Evolutionary conservation across 2,888 invertebrate species (phyloP), one percentile per base, ranked within the genome.

Genomic region (Geophilus truncorum): DNA sequence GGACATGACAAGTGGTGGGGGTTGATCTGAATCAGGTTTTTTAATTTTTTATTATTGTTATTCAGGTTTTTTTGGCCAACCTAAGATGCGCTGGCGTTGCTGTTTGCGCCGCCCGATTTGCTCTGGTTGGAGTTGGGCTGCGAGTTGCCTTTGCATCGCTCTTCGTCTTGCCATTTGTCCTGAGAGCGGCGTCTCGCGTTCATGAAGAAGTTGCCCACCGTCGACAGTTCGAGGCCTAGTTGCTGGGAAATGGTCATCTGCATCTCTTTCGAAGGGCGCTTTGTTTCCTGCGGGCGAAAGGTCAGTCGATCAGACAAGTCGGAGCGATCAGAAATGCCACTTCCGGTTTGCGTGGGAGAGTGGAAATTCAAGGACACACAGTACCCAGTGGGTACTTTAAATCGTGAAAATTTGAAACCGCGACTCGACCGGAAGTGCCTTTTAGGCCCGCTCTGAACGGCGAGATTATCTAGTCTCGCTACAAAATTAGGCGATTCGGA

Each of bases 191-290:
- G 91, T 82, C 98, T 91, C n/a, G 99, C 99, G 88, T 99, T 99
- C 99, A 99, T 99, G 90, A 99, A 99, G 91, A 99, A 99, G 88
- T 99, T 99, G 78, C 98, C 98, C 81, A 98, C 98, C 12, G 98
- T 98, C 80, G 97, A 97, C 80, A 98, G 97, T 87, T 98, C 97
- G 84, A 98, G 90, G 83, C 98, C 97, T 85, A 98, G 90, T 87
- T 98, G 98, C 84, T 98, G 91, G 32, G 98, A 98, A 89, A 98
- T 98, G 85, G 98, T 98, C 86, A 98, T 97, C 90, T 98, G 98
- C 98, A 98, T 98, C 90, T 98, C 98, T 90, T 98, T 98, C 84
- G 97, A 97, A 85, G 98, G 98, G 89, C 98, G 91, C 89, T 98
- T 98, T 82, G 98, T 98, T 91, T 98, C 98, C 95, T 96, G 89